phyloP scores from a whole-genome alignment of 2,113 vertebrate genomes.

The Heterochromis multidens region DNA sequence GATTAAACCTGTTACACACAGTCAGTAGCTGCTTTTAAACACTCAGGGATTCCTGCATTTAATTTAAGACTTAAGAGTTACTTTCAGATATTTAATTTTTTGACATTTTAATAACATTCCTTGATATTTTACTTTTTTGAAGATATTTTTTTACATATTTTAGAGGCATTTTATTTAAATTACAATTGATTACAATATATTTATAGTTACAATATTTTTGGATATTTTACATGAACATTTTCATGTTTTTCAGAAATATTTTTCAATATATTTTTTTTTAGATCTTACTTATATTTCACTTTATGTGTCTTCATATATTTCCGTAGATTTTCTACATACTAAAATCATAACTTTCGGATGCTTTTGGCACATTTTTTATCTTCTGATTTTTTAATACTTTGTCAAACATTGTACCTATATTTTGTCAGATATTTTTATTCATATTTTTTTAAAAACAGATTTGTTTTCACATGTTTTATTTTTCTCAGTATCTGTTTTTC shows the following conservation, averaged over 20 bases:
- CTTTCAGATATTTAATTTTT: not conserved
- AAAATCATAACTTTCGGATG: fast-evolving
- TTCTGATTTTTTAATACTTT: not conserved
- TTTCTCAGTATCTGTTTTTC: no score
- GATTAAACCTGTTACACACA: not conserved
- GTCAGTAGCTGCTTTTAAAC: not conserved
- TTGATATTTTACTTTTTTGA: no score
- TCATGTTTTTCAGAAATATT: not conserved
- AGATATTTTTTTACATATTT: not conserved
- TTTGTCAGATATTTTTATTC: not conserved
- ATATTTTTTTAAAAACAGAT: no score
- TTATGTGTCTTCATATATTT: not conserved
- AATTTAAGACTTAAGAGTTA: not conserved
- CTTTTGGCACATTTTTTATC: not conserved
- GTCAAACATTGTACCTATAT: no score
- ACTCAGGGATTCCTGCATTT: not conserved
- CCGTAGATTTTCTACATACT: not conserved
- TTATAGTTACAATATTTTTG: not conserved
- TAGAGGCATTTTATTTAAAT: not conserved
- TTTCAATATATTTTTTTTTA: no score
- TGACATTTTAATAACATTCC: no score
- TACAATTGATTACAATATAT: no score
- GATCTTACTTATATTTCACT: not conserved
- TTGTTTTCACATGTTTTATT: no score
- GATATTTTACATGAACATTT: fast-evolving